Conservation (phyloP, 2,797 vertebrate genomes). For the Danio jaintianensis region DNA sequence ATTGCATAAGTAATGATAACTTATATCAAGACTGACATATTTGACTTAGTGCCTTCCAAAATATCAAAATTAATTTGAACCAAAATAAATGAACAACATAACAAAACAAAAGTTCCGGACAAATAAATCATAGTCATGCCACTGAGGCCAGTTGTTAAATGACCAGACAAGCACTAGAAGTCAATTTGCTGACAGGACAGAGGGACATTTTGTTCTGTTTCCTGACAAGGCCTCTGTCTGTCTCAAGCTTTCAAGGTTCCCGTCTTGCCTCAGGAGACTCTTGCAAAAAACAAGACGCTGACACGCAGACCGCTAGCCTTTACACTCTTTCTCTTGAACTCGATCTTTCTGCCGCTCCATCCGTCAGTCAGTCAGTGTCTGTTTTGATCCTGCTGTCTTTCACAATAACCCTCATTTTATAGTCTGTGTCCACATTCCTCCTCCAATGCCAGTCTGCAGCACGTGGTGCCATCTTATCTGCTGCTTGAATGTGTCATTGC, state of each 20-base stretch:
- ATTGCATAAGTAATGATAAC: no score
- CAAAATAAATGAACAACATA: background rate
- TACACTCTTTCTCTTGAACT: slow-evolving; percentile 11
- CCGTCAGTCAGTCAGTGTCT: background rate
- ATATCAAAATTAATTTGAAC: background rate
- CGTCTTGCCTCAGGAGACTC: slow-evolving; percentile 32
- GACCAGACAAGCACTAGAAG: background rate
- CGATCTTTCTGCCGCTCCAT: slow-evolving; percentile 21
- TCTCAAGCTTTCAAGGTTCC: slow-evolving; percentile 30
- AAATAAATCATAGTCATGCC: background rate
- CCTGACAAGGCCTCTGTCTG: slow-evolving; percentile 17
- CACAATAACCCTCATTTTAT: slow-evolving; percentile 6
- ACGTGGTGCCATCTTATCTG: slow-evolving; percentile 7
- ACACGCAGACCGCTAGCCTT: slow-evolving; percentile 17
- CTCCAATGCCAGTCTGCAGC: slow-evolving; percentile 13
- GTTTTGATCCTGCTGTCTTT: slow-evolving; percentile 18
- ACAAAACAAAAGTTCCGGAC: background rate
- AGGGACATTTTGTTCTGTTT: slow-evolving; percentile 25
- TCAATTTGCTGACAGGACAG: slow-evolving; percentile 22
- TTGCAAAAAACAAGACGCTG: slow-evolving; percentile 25
- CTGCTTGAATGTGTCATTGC: slow-evolving; percentile 17
- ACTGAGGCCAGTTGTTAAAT: slow-evolving; percentile 8
- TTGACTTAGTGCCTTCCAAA: background rate
- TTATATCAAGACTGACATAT: background rate
- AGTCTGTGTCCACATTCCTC: slow-evolving; percentile 26